phyloP scores from a whole-genome alignment of 2,113 vertebrate species.

The Gallinago paraguaiae region DNA sequence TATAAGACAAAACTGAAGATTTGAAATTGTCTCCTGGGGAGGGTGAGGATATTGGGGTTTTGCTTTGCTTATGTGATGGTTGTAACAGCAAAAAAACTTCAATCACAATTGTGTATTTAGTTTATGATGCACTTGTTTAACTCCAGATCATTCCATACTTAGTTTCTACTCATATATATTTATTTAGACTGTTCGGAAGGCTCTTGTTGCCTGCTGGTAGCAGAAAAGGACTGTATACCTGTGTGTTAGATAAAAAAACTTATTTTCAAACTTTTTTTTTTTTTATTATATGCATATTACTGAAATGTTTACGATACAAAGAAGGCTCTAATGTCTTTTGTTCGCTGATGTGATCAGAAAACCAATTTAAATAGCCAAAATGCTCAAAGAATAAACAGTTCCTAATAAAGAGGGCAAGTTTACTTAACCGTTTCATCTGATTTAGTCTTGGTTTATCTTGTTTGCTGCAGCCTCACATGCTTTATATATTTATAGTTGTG shows the following conservation, averaged over 20 bases:
- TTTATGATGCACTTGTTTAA: background rate
- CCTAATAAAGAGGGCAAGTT: background rate
- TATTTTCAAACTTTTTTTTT: background rate
- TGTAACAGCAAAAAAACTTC: background rate
- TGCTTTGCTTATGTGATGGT: background rate
- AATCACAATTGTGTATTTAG: background rate
- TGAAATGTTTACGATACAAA: background rate
- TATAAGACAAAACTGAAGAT: rapidly evolving
- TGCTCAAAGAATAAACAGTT: background rate
- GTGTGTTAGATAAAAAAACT: background rate
- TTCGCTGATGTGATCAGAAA: background rate
- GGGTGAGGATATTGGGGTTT: background rate
- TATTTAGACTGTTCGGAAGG: background rate
- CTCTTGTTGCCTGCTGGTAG: background rate
- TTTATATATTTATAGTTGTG: background rate
- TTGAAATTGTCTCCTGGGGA: background rate
- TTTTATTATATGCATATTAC: background rate
- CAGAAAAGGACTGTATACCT: background rate
- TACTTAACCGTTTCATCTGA: background rate
- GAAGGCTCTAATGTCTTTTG: background rate
- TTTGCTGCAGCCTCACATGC: rapidly evolving
- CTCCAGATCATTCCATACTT: background rate
- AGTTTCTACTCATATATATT: background rate
- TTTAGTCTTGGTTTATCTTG: background rate
- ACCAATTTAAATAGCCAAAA: background rate